A percentile compares a stretch with the other conserved stretches of the same genome.
Evolutionary conservation across 2,113 vertebrate genomes (phyloP).

Genomic region (Arizona elegans): DNA sequence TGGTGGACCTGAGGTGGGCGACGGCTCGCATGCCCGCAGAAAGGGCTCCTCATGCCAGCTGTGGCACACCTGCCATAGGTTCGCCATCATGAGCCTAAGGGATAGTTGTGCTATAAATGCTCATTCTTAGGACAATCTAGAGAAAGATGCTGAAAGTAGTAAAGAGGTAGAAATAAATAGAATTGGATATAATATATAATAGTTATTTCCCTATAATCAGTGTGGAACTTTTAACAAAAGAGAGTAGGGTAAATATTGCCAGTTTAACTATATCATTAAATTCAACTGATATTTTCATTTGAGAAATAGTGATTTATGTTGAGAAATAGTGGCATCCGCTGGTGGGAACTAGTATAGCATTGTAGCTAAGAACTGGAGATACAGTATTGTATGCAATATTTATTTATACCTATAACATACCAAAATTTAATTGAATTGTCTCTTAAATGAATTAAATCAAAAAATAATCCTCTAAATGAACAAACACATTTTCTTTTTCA

Average conservation of each 20-base stretch:
- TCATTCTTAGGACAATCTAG: background rate
- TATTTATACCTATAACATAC: background rate
- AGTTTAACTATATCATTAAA: too few species aligned
- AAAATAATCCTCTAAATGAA: background rate
- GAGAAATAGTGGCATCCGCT: background rate
- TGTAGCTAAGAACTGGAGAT: background rate
- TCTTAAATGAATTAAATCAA: background rate
- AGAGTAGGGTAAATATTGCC: background rate
- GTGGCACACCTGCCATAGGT: too few species aligned
- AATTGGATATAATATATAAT: background rate
- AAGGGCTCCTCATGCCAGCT: too few species aligned
- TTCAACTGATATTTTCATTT: background rate
- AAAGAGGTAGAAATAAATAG: background rate
- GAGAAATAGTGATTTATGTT: background rate
- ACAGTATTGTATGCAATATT: background rate
- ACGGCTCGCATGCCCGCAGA: too few species aligned
- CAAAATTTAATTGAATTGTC: background rate
- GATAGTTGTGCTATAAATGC: background rate
- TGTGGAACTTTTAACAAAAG: background rate
- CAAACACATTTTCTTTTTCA: background rate
- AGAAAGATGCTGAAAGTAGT: background rate
- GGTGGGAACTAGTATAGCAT: background rate
- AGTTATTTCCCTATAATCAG: background rate
- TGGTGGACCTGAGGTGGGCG: too few species aligned
- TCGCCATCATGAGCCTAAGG: background rate